Evolutionary conservation across 2,888 invertebrate genomes (phyloP), one percentile per base, ranked within the genome.

Genomic region (Chalcosyrphus nemorum): DNA sequence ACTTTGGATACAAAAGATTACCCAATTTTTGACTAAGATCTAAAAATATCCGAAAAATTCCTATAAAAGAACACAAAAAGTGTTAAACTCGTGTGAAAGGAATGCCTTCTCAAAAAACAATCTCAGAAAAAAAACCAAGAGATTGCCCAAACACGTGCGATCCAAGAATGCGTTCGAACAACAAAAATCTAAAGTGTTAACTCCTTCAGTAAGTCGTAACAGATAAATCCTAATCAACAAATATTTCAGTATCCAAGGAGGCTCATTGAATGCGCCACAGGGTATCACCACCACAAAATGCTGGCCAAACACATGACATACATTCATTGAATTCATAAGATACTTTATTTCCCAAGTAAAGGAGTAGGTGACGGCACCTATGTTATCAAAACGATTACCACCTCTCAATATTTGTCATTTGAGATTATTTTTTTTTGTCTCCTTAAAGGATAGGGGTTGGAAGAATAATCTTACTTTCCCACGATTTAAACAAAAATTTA

Each of bases 221-320:
- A 82, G 56, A 77, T 74, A 74, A 78, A 74, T 82, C 82, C 72
- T 68, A 78, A 78, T 78, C 77, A 78, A 75, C 75, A 81, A 63
- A 75, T 70, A 80, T 66, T 50, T 50, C 41, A 19, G 54, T 74
- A 35, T 50, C 59, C 38, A 47, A 52, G 11, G 43, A 32, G 3
- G 19, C 1, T 15, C 2, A 19, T 29, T 24, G 57, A 50, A 35
- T 17, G 17, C 59, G 19, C 80, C 65, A 61, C 68, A 54, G 74
- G 66, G 57, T 66, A 68, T 80, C 54, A 59, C 32, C 38, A 74
- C 65, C 72, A 80, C 54, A 66, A 45, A 61, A 59, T 72, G 45
- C 45, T 54, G 29, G 71, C 63, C 72, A 57, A 77, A 63, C 76
- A 70, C 76, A 76, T 65, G 56, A 63, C 65, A 71, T 9, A 59